Evolutionary conservation across 2,113 vertebrate genomes (phyloP).

Genomic region (Salvator merianae): DNA sequence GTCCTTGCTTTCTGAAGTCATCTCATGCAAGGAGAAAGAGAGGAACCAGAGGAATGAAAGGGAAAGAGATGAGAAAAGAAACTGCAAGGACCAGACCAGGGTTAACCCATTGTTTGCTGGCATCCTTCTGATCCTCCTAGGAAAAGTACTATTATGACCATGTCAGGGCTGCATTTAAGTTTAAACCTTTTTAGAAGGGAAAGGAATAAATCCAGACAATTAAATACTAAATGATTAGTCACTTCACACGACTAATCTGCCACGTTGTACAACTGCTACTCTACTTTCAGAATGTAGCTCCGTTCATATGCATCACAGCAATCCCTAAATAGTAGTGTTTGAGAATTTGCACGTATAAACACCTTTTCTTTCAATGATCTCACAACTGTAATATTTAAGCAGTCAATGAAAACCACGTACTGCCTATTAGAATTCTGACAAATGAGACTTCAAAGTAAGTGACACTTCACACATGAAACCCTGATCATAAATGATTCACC

Average conservation of each 20-base stretch:
- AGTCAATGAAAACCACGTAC: background rate
- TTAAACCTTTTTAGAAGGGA: too few relatives aligned
- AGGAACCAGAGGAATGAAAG: too few relatives aligned
- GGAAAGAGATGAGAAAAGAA: too few relatives aligned
- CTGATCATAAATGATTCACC: background rate
- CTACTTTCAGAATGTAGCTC: too few relatives aligned
- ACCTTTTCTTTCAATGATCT: background rate
- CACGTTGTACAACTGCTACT: background rate
- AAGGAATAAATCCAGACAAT: background rate
- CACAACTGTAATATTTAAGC: background rate
- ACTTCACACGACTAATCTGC: background rate
- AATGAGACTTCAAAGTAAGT: background rate
- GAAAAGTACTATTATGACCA: too few relatives aligned
- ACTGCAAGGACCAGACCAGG: too few relatives aligned
- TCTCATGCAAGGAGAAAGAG: too few relatives aligned
- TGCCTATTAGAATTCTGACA: background rate
- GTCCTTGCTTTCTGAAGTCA: too few relatives aligned
- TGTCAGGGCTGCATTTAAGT: too few relatives aligned
- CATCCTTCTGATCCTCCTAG: too few relatives aligned
- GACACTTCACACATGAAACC: background rate
- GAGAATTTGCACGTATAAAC: background rate
- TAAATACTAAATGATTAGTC: background rate
- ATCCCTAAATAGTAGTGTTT: background rate
- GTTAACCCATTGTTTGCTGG: too few relatives aligned
- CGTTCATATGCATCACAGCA: background rate